These are phyloP conservation scores for Martes martes DNA, from an alignment of 2,113 vertebrate genomes.

Conservation along the genomic window DNA sequence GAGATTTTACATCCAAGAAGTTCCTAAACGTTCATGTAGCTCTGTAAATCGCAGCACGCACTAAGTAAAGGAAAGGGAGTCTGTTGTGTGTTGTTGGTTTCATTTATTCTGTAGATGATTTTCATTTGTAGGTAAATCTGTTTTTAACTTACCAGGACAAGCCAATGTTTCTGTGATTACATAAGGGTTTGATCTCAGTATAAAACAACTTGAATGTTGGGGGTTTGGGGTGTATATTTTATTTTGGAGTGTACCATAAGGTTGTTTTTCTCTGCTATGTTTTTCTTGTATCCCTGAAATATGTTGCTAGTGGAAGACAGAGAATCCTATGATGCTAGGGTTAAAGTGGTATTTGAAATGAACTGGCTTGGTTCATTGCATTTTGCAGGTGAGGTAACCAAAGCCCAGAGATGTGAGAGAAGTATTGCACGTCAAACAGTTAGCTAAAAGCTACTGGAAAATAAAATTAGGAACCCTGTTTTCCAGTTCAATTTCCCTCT, in stretches of 20 bases:
- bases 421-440: background rate
- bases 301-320: background rate
- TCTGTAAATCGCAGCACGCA: conserved; percentile 20
- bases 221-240: background rate
- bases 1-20: conserved; percentile 51
- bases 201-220: background rate
- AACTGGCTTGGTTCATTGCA: background rate
- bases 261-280: background rate
- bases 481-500: background rate
- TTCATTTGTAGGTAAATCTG: background rate
- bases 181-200: conserved; percentile 31
- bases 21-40: conserved; percentile 41
- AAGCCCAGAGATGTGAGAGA: background rate
- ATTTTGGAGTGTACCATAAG: background rate
- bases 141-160: conserved; percentile 17
- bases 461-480: background rate
- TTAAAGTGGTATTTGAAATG: conserved; percentile 14
- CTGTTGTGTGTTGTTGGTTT: conserved; percentile 26
- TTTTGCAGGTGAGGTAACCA: background rate
- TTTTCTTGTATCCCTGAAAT: conserved; percentile 18
- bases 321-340: background rate
- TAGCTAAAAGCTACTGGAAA: conserved; percentile 21
- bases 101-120: conserved; percentile 17
- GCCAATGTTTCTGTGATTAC: conserved; percentile 20
- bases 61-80: background rate